phyloP scores from a whole-genome alignment of 1,140 invertebrate genomes.

The Bombus cullumanus region DNA sequence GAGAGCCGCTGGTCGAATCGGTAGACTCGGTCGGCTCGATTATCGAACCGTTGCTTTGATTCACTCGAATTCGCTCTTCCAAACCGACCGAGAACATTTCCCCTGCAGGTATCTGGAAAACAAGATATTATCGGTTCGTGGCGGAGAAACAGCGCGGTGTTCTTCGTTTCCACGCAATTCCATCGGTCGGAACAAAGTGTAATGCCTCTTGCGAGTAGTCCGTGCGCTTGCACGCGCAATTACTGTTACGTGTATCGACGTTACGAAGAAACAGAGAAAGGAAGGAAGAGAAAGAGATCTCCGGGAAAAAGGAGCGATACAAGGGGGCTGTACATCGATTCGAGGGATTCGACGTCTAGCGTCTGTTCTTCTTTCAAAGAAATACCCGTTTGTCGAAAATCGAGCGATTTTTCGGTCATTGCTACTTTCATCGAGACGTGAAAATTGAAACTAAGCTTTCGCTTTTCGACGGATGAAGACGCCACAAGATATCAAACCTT shows the following conservation, averaged over 20 bases:
- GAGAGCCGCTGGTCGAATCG: neutral
- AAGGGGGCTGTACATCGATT: conserved; percentile 33
- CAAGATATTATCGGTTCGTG: conserved; percentile 47
- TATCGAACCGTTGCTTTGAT: neutral
- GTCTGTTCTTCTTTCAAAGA: neutral
- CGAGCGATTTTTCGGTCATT: neutral
- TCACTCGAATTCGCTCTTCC: neutral
- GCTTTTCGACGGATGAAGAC: neutral
- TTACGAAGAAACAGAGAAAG: neutral
- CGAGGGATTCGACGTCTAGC: neutral
- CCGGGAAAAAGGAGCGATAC: conserved; percentile 9
- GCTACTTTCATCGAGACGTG: neutral
- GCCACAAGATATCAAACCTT: neutral
- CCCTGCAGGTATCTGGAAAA: conserved; percentile 6
- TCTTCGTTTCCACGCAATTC: conserved; percentile 25
- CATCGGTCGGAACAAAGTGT: conserved; percentile 34
- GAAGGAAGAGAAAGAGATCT: neutral
- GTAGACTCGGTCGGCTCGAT: neutral
- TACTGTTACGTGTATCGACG: conserved; percentile 33
- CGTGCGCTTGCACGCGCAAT: conserved; percentile 30
- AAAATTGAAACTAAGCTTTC: neutral
- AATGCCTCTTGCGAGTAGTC: conserved; percentile 10
- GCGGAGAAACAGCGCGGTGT: neutral
- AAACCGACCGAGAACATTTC: neutral
- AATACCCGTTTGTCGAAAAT: neutral